Conservation (phyloP, 2,113 vertebrate genomes). For the Eclectus roratus region DNA sequence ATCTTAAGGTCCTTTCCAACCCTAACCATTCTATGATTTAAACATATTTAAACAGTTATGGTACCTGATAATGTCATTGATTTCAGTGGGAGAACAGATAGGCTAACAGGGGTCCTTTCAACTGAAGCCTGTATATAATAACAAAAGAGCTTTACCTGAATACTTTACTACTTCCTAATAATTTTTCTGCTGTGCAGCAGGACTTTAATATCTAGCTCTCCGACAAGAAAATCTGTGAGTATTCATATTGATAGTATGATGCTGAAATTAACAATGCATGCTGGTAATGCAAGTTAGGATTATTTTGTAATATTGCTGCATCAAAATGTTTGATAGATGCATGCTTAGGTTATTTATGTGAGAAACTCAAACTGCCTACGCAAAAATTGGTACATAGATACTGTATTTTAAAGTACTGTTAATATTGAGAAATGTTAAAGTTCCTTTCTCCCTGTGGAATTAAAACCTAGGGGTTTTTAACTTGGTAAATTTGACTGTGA, state of each 20-base stretch:
- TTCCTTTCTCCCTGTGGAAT: conserved; percentile 65
- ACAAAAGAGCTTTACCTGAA: not conserved
- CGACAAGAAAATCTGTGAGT: not conserved
- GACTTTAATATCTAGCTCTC: not conserved
- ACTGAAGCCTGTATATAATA: not conserved
- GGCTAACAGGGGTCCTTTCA: not conserved
- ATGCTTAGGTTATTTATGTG: not conserved
- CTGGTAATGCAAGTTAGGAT: not conserved
- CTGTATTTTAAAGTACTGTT: conserved; percentile 65
- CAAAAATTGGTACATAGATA: conserved; percentile 33
- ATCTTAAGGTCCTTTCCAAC: not conserved
- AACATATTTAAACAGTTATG: not conserved
- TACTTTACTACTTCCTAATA: not conserved
- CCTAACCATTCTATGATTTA: not conserved
- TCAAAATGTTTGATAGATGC: not conserved
- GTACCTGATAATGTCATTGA: not conserved
- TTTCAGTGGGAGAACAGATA: not conserved
- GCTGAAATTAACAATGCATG: not conserved
- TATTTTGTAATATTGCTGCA: not conserved
- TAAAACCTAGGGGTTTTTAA: conserved; percentile 68
- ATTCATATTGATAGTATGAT: not conserved
- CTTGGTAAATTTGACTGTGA: conserved; percentile 74
- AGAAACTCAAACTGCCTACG: not conserved
- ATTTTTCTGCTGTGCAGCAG: not conserved
- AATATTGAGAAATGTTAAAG: conserved; percentile 68